Evolutionary conservation across 2,797 vertebrate genomes (phyloP).

Genomic region (Sebastes itinus): DNA sequence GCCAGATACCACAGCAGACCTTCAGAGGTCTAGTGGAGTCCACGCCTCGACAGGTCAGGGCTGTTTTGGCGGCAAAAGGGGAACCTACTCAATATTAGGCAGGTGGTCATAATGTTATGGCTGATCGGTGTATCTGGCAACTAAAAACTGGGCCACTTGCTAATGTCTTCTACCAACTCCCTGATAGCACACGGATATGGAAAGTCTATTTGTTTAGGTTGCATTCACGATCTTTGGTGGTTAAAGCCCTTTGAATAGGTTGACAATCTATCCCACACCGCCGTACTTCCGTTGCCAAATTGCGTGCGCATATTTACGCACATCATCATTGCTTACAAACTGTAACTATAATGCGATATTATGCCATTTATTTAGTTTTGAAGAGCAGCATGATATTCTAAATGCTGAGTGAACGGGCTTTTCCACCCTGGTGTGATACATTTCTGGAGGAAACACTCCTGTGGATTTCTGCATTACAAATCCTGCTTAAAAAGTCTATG

Average conservation of each 20-base stretch:
- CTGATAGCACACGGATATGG: neutral
- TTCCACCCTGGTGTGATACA: neutral
- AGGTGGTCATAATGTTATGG: no score
- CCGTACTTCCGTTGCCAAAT: no score
- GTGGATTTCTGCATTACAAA: neutral
- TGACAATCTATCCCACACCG: neutral
- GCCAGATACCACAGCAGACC: no score
- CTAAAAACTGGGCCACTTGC: neutral
- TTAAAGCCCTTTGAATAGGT: neutral
- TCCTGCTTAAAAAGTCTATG: neutral
- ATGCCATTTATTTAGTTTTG: neutral
- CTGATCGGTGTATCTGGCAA: neutral
- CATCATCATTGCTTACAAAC: neutral
- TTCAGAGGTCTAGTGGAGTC: no score
- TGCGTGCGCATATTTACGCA: no score
- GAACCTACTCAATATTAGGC: no score
- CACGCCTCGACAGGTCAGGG: no score
- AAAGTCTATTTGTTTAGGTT: neutral
- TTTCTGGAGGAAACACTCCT: neutral
- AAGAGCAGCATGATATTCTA: neutral
- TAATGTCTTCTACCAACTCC: neutral
- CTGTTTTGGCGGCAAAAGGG: no score
- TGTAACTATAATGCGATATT: neutral
- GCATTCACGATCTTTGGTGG: neutral
- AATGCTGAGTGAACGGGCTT: neutral